phyloP scores from a whole-genome alignment of 1,140 invertebrate genomes.

The Carposina sasakii region DNA sequence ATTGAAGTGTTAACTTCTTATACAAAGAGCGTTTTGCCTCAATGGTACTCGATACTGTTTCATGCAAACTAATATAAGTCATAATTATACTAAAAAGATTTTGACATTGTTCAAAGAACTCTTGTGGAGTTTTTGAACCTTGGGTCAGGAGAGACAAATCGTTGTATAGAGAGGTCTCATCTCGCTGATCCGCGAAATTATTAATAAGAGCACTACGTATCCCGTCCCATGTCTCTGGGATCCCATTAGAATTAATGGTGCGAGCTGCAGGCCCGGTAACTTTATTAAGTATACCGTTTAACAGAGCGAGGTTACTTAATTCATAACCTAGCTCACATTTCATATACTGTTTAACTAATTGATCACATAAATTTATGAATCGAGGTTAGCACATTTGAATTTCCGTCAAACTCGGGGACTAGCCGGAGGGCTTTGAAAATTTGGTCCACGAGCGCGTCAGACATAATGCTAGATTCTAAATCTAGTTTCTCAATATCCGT shows the following conservation, averaged over 20 bases:
- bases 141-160: not conserved
- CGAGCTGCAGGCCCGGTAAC: not conserved
- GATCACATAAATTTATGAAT: not conserved
- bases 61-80: conserved; percentile 2
- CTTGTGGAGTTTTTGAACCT: not conserved
- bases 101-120: conserved; percentile 3
- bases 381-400: not conserved
- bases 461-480: no score
- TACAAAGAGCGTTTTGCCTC: not conserved
- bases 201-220: not conserved
- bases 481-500: no score
- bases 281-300: not conserved
- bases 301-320: not conserved
- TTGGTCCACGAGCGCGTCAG: not conserved
- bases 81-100: conserved; percentile 3
- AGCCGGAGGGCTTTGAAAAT: not conserved
- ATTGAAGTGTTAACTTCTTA: not conserved
- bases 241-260: not conserved
- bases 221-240: not conserved
- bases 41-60: not conserved
- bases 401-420: conserved; percentile 3
- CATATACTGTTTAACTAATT: no score
- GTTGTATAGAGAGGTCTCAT: conserved; percentile 4
- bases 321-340: not conserved
- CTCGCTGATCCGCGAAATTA: conserved; percentile 4